These are phyloP conservation scores for Melanocharis versteri DNA, from an alignment of 2,113 vertebrate species.

Conservation along the genomic window DNA sequence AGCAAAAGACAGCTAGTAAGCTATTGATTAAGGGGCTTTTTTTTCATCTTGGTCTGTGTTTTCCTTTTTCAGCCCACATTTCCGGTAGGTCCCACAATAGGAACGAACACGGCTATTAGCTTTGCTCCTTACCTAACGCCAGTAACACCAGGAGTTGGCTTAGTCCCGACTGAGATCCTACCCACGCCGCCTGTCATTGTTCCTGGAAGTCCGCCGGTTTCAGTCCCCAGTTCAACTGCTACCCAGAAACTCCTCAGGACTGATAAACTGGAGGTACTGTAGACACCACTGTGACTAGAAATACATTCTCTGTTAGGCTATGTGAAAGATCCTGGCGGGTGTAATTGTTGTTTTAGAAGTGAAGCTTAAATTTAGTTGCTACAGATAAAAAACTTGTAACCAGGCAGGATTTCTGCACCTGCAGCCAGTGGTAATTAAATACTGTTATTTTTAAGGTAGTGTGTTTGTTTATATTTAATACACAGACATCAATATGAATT, in stretches of 20 bases:
- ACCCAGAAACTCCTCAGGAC: constrained; percentile 94
- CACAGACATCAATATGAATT: not conserved
- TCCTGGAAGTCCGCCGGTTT: constrained; percentile 86
- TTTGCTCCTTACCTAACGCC: constrained; percentile 92
- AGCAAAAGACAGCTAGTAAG: not conserved
- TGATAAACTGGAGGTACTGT: constrained; percentile 93
- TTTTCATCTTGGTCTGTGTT: constrained; percentile 63
- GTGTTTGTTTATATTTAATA: not conserved
- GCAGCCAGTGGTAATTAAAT: not conserved
- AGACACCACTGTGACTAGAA: not conserved
- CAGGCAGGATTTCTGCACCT: not conserved
- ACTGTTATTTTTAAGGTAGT: not conserved
- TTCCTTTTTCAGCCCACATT: constrained; percentile 86
- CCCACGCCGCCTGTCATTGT: constrained; percentile 85
- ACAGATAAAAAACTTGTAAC: not conserved
- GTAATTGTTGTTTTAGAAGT: not conserved
- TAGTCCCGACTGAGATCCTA: constrained; percentile 92
- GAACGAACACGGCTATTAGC: constrained; percentile 86
- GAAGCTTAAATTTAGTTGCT: not conserved
- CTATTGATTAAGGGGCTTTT: not conserved
- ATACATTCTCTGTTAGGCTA: not conserved
- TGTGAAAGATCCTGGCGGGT: not conserved
- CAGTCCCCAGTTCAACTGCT: constrained; percentile 84
- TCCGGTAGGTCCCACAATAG: constrained; percentile 89
- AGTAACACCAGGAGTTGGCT: constrained; percentile 87